Conservation (phyloP, 2,113 vertebrate genomes). For the Lontra canadensis region DNA sequence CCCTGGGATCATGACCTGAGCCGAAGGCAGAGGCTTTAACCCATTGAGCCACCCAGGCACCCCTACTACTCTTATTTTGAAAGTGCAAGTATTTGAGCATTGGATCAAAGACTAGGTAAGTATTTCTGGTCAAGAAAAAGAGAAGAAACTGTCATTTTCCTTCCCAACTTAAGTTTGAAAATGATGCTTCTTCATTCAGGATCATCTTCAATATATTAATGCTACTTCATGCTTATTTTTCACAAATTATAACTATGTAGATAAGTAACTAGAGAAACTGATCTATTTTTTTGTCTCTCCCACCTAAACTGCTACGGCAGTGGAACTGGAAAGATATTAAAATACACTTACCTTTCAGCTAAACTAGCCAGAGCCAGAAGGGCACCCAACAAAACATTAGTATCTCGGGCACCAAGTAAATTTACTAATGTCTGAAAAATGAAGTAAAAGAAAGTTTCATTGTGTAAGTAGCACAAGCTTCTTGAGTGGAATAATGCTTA, state of each 20-base stretch:
- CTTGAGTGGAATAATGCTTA: neutral
- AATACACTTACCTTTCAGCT: conserved; percentile 88
- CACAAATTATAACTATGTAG: neutral
- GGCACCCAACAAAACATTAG: conserved; percentile 88
- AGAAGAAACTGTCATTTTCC: neutral
- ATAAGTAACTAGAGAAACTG: neutral
- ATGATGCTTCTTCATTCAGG: neutral
- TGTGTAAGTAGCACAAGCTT: neutral
- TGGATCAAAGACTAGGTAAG: neutral
- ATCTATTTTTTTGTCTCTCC: neutral
- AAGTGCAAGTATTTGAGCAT: neutral
- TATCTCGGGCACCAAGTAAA: conserved; percentile 89
- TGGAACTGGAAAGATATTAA: neutral
- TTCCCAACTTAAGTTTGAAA: neutral
- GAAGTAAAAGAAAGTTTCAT: neutral
- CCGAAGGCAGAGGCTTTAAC: too few species aligned
- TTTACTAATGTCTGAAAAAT: conserved; percentile 89
- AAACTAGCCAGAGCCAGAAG: conserved; percentile 90
- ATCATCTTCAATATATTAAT: neutral
- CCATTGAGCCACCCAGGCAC: too few species aligned
- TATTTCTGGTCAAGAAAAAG: neutral
- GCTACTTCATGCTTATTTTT: neutral
- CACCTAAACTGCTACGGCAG: fast-evolving
- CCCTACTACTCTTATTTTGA: neutral
- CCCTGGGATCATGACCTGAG: too few species aligned